A percentile compares a stretch with the other conserved stretches of the same genome.
These are phyloP conservation scores for Monopterus albus DNA, from an alignment of 2,113 vertebrate species.

Conservation along the genomic window DNA sequence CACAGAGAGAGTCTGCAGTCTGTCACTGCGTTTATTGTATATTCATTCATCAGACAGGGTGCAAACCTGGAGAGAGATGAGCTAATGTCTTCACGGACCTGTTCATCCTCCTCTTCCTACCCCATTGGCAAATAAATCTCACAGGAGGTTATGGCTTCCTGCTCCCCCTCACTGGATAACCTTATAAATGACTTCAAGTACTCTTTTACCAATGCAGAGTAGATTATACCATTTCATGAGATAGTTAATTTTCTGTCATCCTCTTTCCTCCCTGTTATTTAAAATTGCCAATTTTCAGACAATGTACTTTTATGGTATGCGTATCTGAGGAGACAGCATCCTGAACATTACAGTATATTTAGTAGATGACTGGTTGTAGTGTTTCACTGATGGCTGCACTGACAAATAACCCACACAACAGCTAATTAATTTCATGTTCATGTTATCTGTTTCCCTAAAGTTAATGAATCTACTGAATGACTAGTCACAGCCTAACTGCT, in stretches of 20 bases:
- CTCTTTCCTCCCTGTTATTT: constrained; percentile 20
- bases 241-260: constrained; percentile 1
- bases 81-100: constrained; percentile 41
- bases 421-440: constrained; percentile 40
- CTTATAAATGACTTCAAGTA: constrained; percentile 49
- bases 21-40: constrained; percentile 4
- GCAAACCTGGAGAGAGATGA: constrained; percentile 53
- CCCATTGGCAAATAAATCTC: constrained; percentile 54
- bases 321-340: not conserved
- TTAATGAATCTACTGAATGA: constrained; percentile 47
- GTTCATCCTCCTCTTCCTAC: constrained; percentile 59
- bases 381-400: constrained; percentile 6
- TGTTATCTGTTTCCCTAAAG: constrained; percentile 25
- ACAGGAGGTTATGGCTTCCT: constrained; percentile 34
- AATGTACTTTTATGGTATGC: not conserved
- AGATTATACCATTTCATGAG: constrained; percentile 31
- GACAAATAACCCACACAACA: constrained; percentile 21
- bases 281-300: not conserved
- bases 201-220: constrained; percentile 38
- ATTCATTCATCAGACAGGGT: constrained; percentile 38
- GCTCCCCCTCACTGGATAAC: constrained; percentile 38
- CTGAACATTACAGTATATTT: constrained; percentile 10
- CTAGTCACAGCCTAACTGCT: constrained; percentile 28
- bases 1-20: constrained; percentile 45
- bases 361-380: not conserved